Base-by-base conservation (phyloP, 2,888 invertebrate genomes). In the Schizotus pectinicornis region DNA sequence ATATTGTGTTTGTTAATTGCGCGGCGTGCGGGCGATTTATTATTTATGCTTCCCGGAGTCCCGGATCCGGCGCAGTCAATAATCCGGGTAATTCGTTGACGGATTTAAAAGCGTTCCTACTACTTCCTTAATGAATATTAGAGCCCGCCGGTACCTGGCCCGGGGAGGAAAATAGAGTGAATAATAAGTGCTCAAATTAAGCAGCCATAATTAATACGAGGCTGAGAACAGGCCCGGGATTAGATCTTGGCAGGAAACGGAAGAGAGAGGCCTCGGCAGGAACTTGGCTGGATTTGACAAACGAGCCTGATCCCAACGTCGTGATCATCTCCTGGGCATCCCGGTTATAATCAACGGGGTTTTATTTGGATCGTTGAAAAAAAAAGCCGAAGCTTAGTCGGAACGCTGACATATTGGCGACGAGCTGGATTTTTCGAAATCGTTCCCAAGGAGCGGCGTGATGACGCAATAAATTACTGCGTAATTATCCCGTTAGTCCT, bases 161-260 rank as follows among this genome's bases (percentile, higher is more conserved):
- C 46, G 11, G 22, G 53, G 14, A 46, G 53, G 45, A 56, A 56
- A 49, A 45, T 46, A 51, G 47, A 59, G 59, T 59, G 55, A 59
- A 55, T 59, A 59, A 59, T 62, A 54, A 54, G 62, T 59, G 59
- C 42, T 50, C 35, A 59, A 62, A 56, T 59, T 62, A 62, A 62
- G 51, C 53, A 54, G 34, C 49, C 50, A 59, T 59, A 62, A 62
- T 62, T 62, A 62, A 62, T 62, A 62, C 42, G 59, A 53, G 54
- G 59, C 48, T 59, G 62, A 53, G 56, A 62, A 62, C 55, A 52
- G 39, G 53, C 56, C 61, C 43, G 49, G 55, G 61, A 61, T 61
- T 61, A 61, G 45, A 58, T 63, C 53, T 52, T 59, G 41, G 53
- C 51, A 49, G 63, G 61, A 63, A 63, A 56, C 58, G 63, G 63